These are phyloP conservation scores for Eupithecia abbreviata DNA, from an alignment of 2,888 invertebrate genomes.

Conservation along the genomic window DNA sequence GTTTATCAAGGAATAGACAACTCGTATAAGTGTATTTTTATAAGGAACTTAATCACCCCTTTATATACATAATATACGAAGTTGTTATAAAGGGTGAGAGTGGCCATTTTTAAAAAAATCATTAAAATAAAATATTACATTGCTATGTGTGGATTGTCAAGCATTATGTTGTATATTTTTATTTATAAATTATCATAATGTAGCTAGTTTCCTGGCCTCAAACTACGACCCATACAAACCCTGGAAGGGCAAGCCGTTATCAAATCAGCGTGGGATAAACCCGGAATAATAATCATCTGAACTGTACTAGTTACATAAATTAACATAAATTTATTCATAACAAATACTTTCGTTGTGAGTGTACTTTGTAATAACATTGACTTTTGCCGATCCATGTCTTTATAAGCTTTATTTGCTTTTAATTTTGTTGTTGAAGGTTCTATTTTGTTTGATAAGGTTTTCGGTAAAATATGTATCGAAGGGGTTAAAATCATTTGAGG, in stretches of 20 bases:
- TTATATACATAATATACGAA: no score
- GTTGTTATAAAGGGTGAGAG: no score
- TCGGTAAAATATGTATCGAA: neutral
- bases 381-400: neutral
- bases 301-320: slow-evolving; percentile 54
- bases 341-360: slow-evolving; percentile 3
- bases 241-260: slow-evolving; percentile 52
- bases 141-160: no score
- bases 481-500: neutral
- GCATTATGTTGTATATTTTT: no score
- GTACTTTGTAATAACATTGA: slow-evolving; percentile 6
- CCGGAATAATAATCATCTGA: slow-evolving; percentile 56
- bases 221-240: slow-evolving; percentile 31
- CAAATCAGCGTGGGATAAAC: slow-evolving; percentile 58
- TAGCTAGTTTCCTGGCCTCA: slow-evolving; percentile 23
- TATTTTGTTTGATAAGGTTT: neutral
- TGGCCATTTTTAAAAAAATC: no score
- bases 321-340: slow-evolving; percentile 56
- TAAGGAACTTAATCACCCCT: no score
- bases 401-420: neutral
- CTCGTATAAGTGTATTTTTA: no score
- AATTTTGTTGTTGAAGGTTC: neutral
- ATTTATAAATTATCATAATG: no score
- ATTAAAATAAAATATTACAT: no score
- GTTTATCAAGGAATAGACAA: no score